Percentiles rank a stretch among this genome's conserved stretches.
phyloP scores from a whole-genome alignment of 2,113 vertebrate genomes.

The Nestor notabilis region DNA sequence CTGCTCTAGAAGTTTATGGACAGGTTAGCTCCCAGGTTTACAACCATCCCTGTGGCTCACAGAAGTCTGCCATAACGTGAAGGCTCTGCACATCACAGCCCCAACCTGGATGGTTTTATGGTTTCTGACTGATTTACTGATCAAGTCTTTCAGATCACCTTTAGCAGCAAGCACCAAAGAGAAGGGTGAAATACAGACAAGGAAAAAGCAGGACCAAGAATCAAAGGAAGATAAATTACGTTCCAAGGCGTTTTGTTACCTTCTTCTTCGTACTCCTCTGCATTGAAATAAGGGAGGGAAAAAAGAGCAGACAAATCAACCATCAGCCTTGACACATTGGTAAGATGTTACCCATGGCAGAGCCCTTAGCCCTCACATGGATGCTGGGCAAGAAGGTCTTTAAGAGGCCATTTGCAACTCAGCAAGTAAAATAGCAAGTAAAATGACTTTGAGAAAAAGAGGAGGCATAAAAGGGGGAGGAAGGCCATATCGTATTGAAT shows the following conservation, averaged over 20 bases:
- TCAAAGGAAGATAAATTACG: conserved; percentile 8
- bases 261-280: conserved; percentile 89
- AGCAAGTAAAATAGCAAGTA: background rate
- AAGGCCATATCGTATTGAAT: rapidly evolving
- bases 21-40: background rate
- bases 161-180: conserved; percentile 57
- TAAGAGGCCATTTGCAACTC: background rate
- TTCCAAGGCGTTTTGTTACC: conserved; percentile 80
- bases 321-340: background rate
- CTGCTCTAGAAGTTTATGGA: background rate
- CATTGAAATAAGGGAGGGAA: conserved; percentile 34
- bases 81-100: background rate
- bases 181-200: conserved; percentile 52
- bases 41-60: background rate
- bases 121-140: background rate
- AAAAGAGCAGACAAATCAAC: conserved; percentile 37
- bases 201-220: background rate
- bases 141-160: conserved; percentile 21
- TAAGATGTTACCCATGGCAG: background rate
- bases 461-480: background rate
- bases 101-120: rapidly evolving
- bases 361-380: background rate
- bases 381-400: background rate
- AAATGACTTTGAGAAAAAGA: background rate
- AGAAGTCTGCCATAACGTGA: rapidly evolving